phyloP scores from a whole-genome alignment of 1,140 invertebrate genomes.

The Temnothorax curvispinosus region DNA sequence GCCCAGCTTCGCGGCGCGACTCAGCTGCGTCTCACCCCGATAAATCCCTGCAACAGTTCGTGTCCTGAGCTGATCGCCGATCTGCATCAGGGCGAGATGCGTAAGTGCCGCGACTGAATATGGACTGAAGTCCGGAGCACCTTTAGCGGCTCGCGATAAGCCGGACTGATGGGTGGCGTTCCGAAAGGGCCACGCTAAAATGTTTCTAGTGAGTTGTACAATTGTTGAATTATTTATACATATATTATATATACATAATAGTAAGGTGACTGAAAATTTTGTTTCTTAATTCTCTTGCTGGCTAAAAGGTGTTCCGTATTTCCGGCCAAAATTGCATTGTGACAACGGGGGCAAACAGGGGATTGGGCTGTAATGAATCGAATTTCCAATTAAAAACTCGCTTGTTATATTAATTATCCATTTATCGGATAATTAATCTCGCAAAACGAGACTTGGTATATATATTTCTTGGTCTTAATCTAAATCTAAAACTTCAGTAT shows the following conservation, averaged over 20 bases:
- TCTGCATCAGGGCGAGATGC: conserved; percentile 89
- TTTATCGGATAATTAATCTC: conserved; percentile 35
- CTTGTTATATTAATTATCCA: conserved; percentile 41
- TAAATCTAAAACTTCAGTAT: conserved; percentile 42
- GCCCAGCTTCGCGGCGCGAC: conserved; percentile 91
- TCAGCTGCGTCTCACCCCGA: conserved; percentile 88
- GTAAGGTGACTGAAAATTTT: not conserved
- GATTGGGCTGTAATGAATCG: conserved; percentile 43
- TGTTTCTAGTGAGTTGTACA: conserved; percentile 12
- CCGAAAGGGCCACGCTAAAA: not conserved
- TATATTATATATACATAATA: not conserved
- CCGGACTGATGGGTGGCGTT: not conserved
- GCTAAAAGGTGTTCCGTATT: conserved; percentile 35
- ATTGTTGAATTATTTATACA: conserved; percentile 14
- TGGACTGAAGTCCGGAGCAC: conserved; percentile 11
- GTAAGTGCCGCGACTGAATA: conserved; percentile 84
- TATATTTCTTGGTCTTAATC: conserved; percentile 18
- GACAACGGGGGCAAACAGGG: not conserved
- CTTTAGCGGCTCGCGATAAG: conserved; percentile 3
- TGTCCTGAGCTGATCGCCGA: conserved; percentile 89
- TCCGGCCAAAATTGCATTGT: not conserved
- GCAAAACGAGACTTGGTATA: conserved; percentile 7
- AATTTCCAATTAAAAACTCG: conserved; percentile 18
- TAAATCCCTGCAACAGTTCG: conserved; percentile 89
- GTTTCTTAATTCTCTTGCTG: not conserved